Conservation (phyloP, 2,888 invertebrate genomes). For the Hirtodrosophila cameraria region DNA sequence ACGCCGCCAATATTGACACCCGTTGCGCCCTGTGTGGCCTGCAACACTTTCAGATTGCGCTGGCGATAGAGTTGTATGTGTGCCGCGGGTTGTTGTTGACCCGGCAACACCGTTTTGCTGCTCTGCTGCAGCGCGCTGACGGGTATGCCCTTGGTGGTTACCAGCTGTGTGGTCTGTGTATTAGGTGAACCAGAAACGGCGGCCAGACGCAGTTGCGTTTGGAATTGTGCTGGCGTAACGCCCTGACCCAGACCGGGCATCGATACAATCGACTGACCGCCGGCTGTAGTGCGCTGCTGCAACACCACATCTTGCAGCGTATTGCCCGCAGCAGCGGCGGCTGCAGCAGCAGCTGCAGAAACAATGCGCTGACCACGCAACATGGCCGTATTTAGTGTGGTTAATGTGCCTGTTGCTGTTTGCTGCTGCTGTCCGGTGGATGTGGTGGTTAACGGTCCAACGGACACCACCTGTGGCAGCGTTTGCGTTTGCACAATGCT, state of each 20-base stretch:
- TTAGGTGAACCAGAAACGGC: conserved; percentile 70
- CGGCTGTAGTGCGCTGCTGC: conserved; percentile 82
- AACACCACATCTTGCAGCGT: conserved; percentile 83
- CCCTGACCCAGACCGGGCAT: conserved; percentile 82
- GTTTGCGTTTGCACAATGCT: conserved; percentile 83
- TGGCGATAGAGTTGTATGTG: conserved; percentile 84
- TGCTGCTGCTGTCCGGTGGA: conserved; percentile 71
- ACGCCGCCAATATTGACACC: conserved; percentile 16
- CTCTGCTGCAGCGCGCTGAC: conserved; percentile 82
- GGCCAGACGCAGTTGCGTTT: conserved; percentile 82
- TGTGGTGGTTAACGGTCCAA: conserved; percentile 84
- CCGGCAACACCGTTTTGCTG: conserved; percentile 73
- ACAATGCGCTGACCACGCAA: conserved; percentile 83
- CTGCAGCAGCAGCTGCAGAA: conserved; percentile 62
- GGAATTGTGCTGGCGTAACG: conserved; percentile 81
- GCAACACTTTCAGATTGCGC: conserved; percentile 82
- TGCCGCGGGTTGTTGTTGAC: conserved; percentile 73
- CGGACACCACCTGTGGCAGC: conserved; percentile 84
- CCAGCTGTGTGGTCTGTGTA: conserved; percentile 78
- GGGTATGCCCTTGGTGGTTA: conserved; percentile 82
- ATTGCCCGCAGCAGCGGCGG: conserved; percentile 67
- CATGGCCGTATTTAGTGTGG: conserved; percentile 81
- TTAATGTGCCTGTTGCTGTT: conserved; percentile 77
- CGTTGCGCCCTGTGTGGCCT: conserved; percentile 55
- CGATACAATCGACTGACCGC: conserved; percentile 83